Base-by-base conservation (phyloP, 2,888 invertebrate genomes). In the Amblyjoppa fuscipennis region DNA sequence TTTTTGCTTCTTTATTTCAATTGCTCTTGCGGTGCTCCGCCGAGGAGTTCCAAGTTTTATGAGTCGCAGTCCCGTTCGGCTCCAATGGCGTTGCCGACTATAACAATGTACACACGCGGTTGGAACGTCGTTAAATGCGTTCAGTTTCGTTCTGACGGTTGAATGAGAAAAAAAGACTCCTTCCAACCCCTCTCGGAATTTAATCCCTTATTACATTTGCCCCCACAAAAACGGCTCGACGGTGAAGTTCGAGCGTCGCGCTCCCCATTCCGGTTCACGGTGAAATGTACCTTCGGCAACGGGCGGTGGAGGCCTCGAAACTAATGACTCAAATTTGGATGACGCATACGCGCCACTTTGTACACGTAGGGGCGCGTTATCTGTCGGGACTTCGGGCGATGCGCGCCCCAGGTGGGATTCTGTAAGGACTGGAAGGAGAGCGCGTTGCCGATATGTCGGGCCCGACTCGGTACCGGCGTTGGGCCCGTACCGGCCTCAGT, bases 51-150 rank as follows among this genome's bases (percentile, higher is more conserved):
- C 20, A 9, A 7, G 20, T 53, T 53, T 20, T 20, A 53, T 53
- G 20, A 45, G 13, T 53, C 20, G 20, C 20, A 16, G 7, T 20
- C 5, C 4, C 13, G 25, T 13, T 25, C 16, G 5, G 31, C 28
- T 28, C 25, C 61, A 61, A 61, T 31, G 31, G 31, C 13, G n/a
- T 1, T 61, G 53, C 13, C 3, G 51, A 2, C 13, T 45, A 16
- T 5, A 20, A 53, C 38, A 73, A 73, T 64, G 45, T 28, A 28
- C 16, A 34, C n/a, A 69, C 28, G 34, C n/a, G 41, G 41, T 25
- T 69, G 31, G 20, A 61, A 28, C 61, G 61, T 61, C 61, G 61
- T 61, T 61, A 31, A 61, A 61, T 28, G 61, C 31, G 61, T 31
- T 61, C 11, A 28, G 61, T 5, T 31, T 25, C 61, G 31, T 28